A percentile compares a stretch with the other conserved stretches of the same genome.
phyloP scores from a whole-genome alignment of 2,113 vertebrate species.

The Anthoscopus minutus region DNA sequence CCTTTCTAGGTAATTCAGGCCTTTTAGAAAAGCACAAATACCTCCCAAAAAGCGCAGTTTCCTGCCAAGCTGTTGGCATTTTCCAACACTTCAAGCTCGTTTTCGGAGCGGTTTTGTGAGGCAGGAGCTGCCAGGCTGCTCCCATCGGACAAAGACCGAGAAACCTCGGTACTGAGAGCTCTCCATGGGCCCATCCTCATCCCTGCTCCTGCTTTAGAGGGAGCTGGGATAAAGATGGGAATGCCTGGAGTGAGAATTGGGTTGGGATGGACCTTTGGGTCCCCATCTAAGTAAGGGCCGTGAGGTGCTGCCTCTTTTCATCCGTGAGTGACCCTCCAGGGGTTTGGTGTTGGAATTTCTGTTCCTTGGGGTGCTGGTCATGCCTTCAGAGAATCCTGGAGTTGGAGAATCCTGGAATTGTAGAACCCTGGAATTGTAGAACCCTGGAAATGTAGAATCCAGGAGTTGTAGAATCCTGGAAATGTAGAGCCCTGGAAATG shows the following conservation, averaged over 20 bases:
- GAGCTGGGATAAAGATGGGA: not conserved
- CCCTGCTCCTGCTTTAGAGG: not conserved
- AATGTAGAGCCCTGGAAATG: too few relatives aligned
- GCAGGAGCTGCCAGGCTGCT: not conserved
- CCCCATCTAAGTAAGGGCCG: fast-evolving
- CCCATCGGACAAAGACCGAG: fast-evolving
- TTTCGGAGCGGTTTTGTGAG: not conserved
- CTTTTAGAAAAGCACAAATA: not conserved
- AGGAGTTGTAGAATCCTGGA: not conserved
- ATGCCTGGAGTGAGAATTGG: fast-evolving
- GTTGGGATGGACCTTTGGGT: not conserved
- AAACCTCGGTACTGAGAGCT: not conserved
- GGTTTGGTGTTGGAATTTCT: fast-evolving
- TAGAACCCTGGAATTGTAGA: too few relatives aligned
- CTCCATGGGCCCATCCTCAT: not conserved
- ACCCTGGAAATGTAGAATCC: too few relatives aligned
- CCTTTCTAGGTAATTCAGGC: not conserved
- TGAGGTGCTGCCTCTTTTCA: not conserved
- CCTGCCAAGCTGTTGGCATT: too few relatives aligned
- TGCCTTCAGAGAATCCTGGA: not conserved
- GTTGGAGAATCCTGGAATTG: too few relatives aligned
- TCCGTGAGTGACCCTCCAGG: fast-evolving
- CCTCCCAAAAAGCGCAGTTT: fast-evolving
- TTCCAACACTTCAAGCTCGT: fast-evolving
- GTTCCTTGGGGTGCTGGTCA: not conserved